These are phyloP conservation scores for Noctua janthina DNA, from an alignment of 2,888 invertebrate genomes.

Conservation along the genomic window DNA sequence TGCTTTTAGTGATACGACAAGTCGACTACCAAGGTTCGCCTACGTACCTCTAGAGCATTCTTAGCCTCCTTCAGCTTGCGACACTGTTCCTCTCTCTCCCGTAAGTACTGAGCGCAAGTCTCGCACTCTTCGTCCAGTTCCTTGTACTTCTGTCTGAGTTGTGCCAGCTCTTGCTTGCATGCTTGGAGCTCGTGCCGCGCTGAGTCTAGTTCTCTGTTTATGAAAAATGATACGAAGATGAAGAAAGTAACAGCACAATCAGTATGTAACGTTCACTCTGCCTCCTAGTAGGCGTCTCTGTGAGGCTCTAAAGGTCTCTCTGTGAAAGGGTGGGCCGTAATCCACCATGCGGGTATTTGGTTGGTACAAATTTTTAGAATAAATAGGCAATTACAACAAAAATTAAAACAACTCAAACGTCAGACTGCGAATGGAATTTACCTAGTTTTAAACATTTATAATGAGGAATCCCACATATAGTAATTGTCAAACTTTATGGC, in stretches of 20 bases:
- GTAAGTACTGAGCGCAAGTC: conserved; percentile 80
- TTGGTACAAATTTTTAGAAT: not conserved
- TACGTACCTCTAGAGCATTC: conserved; percentile 77
- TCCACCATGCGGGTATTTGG: not conserved
- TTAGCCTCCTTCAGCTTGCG: conserved; percentile 78
- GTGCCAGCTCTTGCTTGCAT: conserved; percentile 78
- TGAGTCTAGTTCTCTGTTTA: conserved; percentile 82
- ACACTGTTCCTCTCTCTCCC: conserved; percentile 81
- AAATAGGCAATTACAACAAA: not conserved
- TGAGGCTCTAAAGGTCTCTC: not conserved
- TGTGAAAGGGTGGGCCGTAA: not conserved
- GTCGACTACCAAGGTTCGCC: too few relatives aligned
- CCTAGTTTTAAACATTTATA: too few relatives aligned
- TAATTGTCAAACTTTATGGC: too few relatives aligned
- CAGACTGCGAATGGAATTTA: too few relatives aligned
- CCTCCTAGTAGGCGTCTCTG: not conserved
- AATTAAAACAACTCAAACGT: too few relatives aligned
- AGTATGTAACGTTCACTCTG: not conserved
- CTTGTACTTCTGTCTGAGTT: conserved; percentile 78
- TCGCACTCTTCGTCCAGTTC: conserved; percentile 88
- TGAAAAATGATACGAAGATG: conserved; percentile 11
- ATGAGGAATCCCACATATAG: too few relatives aligned
- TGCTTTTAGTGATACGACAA: too few relatives aligned
- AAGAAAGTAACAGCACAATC: not conserved
- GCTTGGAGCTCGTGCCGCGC: conserved; percentile 75